Percentiles rank a stretch among this genome's conserved stretches.
Evolutionary conservation across 1,140 invertebrate genomes (phyloP).

Genomic region (Hycleus phaleratus): DNA sequence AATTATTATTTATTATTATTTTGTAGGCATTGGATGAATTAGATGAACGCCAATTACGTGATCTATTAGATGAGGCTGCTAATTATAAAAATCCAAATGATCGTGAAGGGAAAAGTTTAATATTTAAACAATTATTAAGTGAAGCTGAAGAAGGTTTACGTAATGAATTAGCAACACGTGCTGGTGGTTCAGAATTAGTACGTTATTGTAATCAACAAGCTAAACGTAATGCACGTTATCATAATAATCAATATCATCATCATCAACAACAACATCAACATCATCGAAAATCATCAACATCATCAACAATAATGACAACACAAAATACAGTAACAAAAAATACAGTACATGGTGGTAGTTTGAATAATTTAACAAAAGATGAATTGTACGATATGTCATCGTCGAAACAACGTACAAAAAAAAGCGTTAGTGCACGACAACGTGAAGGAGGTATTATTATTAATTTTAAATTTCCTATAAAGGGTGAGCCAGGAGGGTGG

Average conservation of each 20-base stretch:
- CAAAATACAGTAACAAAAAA: conserved; percentile 47
- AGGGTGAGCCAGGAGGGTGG: no score
- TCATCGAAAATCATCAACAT: conserved; percentile 43
- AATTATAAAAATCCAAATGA: conserved; percentile 70
- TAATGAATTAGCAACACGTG: conserved; percentile 34
- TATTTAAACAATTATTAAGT: conserved; percentile 35
- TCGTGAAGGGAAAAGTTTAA: conserved; percentile 61
- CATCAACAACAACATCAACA: conserved; percentile 19
- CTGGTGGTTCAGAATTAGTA: conserved; percentile 35
- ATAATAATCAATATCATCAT: no score
- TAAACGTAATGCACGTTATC: conserved; percentile 9
- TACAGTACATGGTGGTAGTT: conserved; percentile 48
- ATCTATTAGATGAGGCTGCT: conserved; percentile 66
- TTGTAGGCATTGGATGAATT: conserved; percentile 42
- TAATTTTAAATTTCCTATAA: neutral
- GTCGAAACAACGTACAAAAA: conserved; percentile 15
- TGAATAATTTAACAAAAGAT: conserved; percentile 49
- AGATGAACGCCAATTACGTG: conserved; percentile 60
- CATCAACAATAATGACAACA: conserved; percentile 44
- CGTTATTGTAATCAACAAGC: conserved; percentile 35
- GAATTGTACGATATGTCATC: conserved; percentile 29
- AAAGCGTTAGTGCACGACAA: conserved; percentile 49
- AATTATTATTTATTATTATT: conserved; percentile 4
- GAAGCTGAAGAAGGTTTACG: conserved; percentile 52
- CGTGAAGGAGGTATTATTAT: conserved; percentile 52